phyloP scores from a whole-genome alignment of 2,888 invertebrate genomes.

The Eupithecia subumbrata region DNA sequence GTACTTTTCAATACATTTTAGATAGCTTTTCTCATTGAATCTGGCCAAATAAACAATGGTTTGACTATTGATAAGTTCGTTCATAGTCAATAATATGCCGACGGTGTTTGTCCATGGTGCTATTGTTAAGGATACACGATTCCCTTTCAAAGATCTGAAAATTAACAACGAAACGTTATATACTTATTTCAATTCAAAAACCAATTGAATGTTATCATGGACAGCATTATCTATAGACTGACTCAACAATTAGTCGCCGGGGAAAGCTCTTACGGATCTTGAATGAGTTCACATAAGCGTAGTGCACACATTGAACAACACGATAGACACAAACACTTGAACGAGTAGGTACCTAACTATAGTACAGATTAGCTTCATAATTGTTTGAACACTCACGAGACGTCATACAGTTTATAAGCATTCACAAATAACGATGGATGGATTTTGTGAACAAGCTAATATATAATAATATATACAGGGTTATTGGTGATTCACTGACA shows the following conservation, averaged over 20 bases:
- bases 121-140: conserved; percentile 49
- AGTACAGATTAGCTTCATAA: conserved; percentile 22
- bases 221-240: conserved; percentile 26
- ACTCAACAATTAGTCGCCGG: conserved; percentile 32
- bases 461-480: no score
- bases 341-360: not conserved
- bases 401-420: not conserved
- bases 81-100: conserved; percentile 55
- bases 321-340: conserved; percentile 40
- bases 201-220: conserved; percentile 16
- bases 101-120: conserved; percentile 69
- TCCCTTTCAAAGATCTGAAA: conserved; percentile 43
- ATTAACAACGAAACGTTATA: not conserved
- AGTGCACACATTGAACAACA: conserved; percentile 36
- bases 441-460: not conserved
- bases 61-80: conserved; percentile 48
- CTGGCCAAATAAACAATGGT: conserved; percentile 56
- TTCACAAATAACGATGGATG: not conserved
- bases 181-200: not conserved
- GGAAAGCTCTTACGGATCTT: conserved; percentile 25
- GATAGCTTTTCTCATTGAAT: conserved; percentile 60
- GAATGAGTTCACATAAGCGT: conserved; percentile 32
- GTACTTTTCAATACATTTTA: conserved; percentile 63
- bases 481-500: no score
- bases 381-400: not conserved